Evolutionary conservation across 2,888 invertebrate genomes (phyloP).

Genomic region (Atethmia centrago): DNA sequence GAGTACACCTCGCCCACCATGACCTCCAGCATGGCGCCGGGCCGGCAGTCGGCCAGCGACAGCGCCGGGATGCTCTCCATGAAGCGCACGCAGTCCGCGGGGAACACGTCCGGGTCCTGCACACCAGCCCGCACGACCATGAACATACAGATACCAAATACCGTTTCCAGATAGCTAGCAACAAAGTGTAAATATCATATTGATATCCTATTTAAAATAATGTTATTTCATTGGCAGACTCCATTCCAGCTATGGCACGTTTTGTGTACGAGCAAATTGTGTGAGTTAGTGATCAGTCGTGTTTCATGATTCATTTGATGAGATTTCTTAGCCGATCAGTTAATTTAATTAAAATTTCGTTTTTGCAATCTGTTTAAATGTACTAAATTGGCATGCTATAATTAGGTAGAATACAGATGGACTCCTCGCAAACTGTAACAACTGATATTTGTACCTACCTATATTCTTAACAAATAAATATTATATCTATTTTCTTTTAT

Average conservation of each 20-base stretch:
- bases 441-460: no score
- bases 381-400: no score
- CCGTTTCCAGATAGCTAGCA: neutral
- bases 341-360: no score
- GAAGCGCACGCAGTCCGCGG: slow-evolving; percentile 84
- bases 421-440: no score
- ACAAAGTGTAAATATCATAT: neutral
- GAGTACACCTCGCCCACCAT: slow-evolving; percentile 90
- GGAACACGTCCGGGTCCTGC: slow-evolving; percentile 85
- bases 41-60: slow-evolving; percentile 65
- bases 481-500: no score
- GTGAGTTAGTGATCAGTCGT: neutral
- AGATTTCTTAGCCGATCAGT: no score
- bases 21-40: slow-evolving; percentile 82
- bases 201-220: neutral
- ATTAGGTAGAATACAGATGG: no score
- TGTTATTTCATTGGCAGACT: neutral
- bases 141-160: neutral
- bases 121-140: no score
- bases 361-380: no score
- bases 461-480: no score
- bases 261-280: neutral
- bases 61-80: slow-evolving; percentile 77
- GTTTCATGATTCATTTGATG: neutral
- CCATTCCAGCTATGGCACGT: no score